Percentiles rank a stretch among this genome's conserved stretches.
Conservation (phyloP, 2,888 invertebrate genomes). For the Nemurella pictetii region DNA sequence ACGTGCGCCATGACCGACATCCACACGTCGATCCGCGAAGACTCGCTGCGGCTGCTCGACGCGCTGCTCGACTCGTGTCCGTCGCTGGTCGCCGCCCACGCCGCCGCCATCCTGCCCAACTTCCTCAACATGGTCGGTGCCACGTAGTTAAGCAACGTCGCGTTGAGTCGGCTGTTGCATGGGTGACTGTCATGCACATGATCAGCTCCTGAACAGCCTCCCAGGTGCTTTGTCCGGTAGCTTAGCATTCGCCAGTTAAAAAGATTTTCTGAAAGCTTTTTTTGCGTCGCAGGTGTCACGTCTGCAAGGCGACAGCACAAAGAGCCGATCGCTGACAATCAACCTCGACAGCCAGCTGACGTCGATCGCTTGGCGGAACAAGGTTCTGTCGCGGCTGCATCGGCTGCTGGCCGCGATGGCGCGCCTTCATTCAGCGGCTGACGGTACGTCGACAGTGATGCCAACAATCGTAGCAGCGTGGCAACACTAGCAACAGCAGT, state of each 20-base stretch:
- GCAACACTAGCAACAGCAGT: too few relatives aligned
- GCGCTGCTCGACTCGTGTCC: constrained; percentile 71
- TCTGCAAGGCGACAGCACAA: constrained; percentile 63
- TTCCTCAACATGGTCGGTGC: constrained; percentile 79
- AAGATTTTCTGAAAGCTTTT: too few relatives aligned
- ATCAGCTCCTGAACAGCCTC: too few relatives aligned
- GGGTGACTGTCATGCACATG: too few relatives aligned
- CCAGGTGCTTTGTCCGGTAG: too few relatives aligned
- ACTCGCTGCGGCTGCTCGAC: constrained; percentile 79
- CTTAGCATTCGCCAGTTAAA: too few relatives aligned
- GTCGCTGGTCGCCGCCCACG: constrained; percentile 65
- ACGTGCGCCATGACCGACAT: constrained; percentile 91
- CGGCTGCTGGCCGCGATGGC: constrained; percentile 58
- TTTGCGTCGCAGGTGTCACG: constrained; percentile 63
- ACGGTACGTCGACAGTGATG: constrained; percentile 19
- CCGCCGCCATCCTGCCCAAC: constrained; percentile 72
- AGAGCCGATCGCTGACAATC: constrained; percentile 69
- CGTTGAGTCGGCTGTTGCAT: too few relatives aligned
- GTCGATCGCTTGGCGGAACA: constrained; percentile 76
- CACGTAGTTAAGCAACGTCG: background rate
- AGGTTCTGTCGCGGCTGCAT: constrained; percentile 67
- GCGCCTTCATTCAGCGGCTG: constrained; percentile 27
- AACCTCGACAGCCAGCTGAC: constrained; percentile 73
- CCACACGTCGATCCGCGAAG: constrained; percentile 76
- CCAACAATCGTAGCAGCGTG: too few relatives aligned